Base-by-base conservation (phyloP, 2,113 vertebrate genomes). In the Corythaixoides concolor region DNA sequence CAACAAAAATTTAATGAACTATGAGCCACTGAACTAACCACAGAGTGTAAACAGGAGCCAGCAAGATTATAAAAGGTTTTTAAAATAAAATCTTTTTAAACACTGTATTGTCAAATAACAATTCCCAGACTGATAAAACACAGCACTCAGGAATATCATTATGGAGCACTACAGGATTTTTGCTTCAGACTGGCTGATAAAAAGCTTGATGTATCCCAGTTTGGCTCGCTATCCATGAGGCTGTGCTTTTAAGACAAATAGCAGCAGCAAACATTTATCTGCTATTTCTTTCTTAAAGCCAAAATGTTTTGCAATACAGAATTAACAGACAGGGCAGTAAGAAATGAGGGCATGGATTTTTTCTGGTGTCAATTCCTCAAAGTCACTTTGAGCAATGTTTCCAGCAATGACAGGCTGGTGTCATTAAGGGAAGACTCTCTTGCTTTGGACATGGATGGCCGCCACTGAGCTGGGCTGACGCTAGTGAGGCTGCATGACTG, bases 231-330 rank as follows among this genome's bases (percentile, higher is more conserved):
- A 85, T 75, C 77, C 82, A 89, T 95, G 89, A 93, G 85, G 95
- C 84, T 88, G 92, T 67, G 74, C 56, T 96, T 96, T 91, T 89
- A 96, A 96, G 85, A 94, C 91, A 82, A 92, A 91, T 69, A 94
- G 87, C 87, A 96, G 85, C 86, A 94, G 89, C 56, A 68, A 89
- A 22, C 70, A 88, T 89, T 88, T 76, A 75, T 85, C 88, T 94
- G 74, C 75, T 80, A 12, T 55, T 95, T 93, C 94, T 89, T 96
- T 76, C 91, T 88, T 55, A 62, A 93, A 95, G 66, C 50, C 86
- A 93, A 92, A 88, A 70, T 80, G 68, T 47, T 92, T 77, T 68
- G 47, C 55, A 86, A 83, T 58, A 64, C 41, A 41, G 60, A 91
- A 83, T 72, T 88, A 92, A 93, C 75, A 93, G 55, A 92, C 77